Base-by-base conservation (phyloP, 2,888 invertebrate genomes). In the Xylota segnis region DNA sequence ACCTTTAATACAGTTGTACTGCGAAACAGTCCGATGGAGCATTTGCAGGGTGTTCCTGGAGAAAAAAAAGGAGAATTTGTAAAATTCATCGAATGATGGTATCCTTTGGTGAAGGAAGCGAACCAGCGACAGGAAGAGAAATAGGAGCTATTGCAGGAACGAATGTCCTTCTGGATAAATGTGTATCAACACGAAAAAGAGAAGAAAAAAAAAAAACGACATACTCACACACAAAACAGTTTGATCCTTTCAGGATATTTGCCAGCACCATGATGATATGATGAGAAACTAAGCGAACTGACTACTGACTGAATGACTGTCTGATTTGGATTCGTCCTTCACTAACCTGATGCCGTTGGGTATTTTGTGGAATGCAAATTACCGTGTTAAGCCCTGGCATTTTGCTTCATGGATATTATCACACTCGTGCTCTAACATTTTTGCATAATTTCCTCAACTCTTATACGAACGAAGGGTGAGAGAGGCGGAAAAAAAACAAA, bases 381-480 rank as follows among this genome's bases (percentile, higher is more conserved):
- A 82, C 76, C 86, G 68, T 72, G 86, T 77, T 86, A 77, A 81
- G 75, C 58, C 76, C 65, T 71, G 72, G 50, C 68, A 66, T 79
- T 81, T 75, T 66, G 66, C 71, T 65, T 70, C 61, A 68, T 83
- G 84, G 81, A 71, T 83, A 79, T 74, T 83, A 83, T 83, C 79
- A 74, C 78, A 45, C 70, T 43, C 43, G 43, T 14, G 14, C 43
- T 54, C 14, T 43, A 43, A 65, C 18, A 54, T 68, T 81, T 79
- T 65, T 76, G 63, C 81, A 86, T 79, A 84, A 84, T 79, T 79
- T 65, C 54, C 63, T 16, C 32, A 68, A 65, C 50, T 58, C 61
- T 54, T 14, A 16, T 14, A 16, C 27, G 45, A 14, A 37, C 6
- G 32, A 75, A 9, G 18, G 9, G 10, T 34, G 18, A 71, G 32